Base-by-base conservation (phyloP, 2,797 vertebrate species). In the Malacoraja senta region DNA sequence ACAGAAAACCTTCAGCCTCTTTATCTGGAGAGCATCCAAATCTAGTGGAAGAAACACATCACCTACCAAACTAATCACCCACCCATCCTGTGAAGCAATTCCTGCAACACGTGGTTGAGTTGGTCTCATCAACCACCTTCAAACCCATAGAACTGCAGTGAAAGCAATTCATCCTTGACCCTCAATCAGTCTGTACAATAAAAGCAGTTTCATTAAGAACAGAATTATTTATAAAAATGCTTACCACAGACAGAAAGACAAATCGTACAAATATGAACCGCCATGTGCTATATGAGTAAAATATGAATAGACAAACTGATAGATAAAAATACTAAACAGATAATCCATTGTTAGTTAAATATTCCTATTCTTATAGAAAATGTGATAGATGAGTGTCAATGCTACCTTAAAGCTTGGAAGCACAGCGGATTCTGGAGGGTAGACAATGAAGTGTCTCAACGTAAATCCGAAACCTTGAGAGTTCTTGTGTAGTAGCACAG, bases 391-490 rank as follows among this genome's bases (percentile, higher is more conserved):
- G 17, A 17, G 44, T 19, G 72, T 12, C 12, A 58, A 26, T 92
- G 13, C 44, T 95, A 99, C 98, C 98, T 98, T 98, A 94, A 97
- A 93, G 95, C 95, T 95, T 94, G 96, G 96, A 95, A 97, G 98
- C 94, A 99, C 95, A 0, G 98, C 97, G 0, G 99, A 99, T 95
- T 99, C 98, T 0, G 99, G 99, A 0, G 99, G 99, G 96, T 99
- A 99, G 93, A 99, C 98, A 15, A 99, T 99, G 96, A 99, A 99
- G 95, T 99, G 98, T 8, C 98, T 98, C 7, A 99, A 95, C 1
- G 98, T 99, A 96, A 99, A 99, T 80, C 98, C 99, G 0, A 99
- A 99, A 71, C 98, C 98, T 96, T 98, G 98, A 21, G 96, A 95
- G 95, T 97, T 98, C 95, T 99, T 99, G 79, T 94, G 97, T 94